Evolutionary conservation across 2,797 vertebrate species (phyloP), one percentile per base, ranked within the genome.

Genomic region (Clarias pachynema): DNA sequence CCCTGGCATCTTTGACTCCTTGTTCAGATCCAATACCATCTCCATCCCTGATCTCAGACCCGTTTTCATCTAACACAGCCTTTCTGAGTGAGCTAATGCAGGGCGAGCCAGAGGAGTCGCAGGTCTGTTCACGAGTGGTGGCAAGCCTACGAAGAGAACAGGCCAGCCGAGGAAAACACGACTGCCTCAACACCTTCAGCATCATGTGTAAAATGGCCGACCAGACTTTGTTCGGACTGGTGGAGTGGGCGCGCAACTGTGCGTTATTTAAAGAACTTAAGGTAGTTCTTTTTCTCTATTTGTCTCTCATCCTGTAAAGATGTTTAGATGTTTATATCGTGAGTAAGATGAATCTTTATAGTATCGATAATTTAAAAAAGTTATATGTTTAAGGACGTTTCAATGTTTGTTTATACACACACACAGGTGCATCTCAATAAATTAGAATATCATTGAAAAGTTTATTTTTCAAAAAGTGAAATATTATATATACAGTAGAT

Each of bases 151-250:
- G 95, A 88, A 92, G 91, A 89, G 96, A 96, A 66, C 94, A 96
- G 87, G 94, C 94, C 81, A 94, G 91, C 85, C 89, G 96, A 8
- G 95, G 96, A 44, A 96, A 96, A 86, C 96, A 96, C 5, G 96
- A 96, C 89, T 20, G 95, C 12, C 93, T 96, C 3, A 96, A 96
- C 83, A 96, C 96, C 2, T 96, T 96, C 88, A 96, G 94, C 87
- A 95, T 96, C 89, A 96, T 96, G 95, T 96, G 95, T 90, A 96
- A 96, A 88, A 95, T 96, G 94, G 94, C 95, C 0, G 96, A 96
- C 90, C 95, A 95, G 90, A 96, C 95, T 5, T 89, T 96, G 81
- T 96, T 96, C 78, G 93, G 95, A 9, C 91, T 96, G 12, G 96
- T 96, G 89, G 95, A 96, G 88, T 96, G 96, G 96, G 94, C 95